Percentiles rank a stretch among this genome's conserved stretches.
Conservation (phyloP, 1,140 invertebrate species). For the Pomacea maculata region DNA sequence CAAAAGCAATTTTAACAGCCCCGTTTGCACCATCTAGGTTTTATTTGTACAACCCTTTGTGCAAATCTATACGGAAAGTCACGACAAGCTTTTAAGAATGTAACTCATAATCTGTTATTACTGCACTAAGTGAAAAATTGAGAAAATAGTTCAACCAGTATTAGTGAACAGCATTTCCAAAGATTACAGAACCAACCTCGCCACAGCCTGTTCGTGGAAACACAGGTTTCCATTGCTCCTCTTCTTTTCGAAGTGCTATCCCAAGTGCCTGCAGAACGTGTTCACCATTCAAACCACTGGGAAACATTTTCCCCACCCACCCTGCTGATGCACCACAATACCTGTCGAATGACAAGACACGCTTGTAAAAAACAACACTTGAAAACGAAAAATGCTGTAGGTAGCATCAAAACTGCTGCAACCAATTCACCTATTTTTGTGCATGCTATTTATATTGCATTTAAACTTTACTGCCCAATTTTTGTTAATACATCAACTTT, state of each 20-base stretch:
- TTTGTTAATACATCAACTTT: too few relatives aligned
- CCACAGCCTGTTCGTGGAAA: slow-evolving; percentile 33
- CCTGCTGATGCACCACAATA: slow-evolving; percentile 48
- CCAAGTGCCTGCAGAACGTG: slow-evolving; percentile 57
- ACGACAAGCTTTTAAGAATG: neutral
- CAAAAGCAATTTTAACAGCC: too few relatives aligned
- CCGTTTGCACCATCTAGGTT: too few relatives aligned
- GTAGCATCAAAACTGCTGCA: too few relatives aligned
- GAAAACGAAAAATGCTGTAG: too few relatives aligned
- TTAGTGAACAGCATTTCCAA: neutral
- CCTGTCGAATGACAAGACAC: slow-evolving; percentile 17
- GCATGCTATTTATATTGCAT: too few relatives aligned
- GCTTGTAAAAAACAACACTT: too few relatives aligned
- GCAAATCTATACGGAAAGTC: too few relatives aligned
- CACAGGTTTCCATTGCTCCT: slow-evolving; percentile 51
- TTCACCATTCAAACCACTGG: slow-evolving; percentile 55
- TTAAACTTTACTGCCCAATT: too few relatives aligned
- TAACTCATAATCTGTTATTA: neutral
- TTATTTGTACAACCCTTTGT: too few relatives aligned
- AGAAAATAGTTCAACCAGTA: neutral
- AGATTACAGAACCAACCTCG: neutral
- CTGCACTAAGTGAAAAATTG: neutral
- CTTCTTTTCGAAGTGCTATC: slow-evolving; percentile 51
- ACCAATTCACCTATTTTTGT: too few relatives aligned
- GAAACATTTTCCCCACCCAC: slow-evolving; percentile 56